Percentiles rank a stretch among this genome's conserved stretches.
Evolutionary conservation across 2,797 vertebrate species (phyloP).

Genomic region (Sebastes variabilis): DNA sequence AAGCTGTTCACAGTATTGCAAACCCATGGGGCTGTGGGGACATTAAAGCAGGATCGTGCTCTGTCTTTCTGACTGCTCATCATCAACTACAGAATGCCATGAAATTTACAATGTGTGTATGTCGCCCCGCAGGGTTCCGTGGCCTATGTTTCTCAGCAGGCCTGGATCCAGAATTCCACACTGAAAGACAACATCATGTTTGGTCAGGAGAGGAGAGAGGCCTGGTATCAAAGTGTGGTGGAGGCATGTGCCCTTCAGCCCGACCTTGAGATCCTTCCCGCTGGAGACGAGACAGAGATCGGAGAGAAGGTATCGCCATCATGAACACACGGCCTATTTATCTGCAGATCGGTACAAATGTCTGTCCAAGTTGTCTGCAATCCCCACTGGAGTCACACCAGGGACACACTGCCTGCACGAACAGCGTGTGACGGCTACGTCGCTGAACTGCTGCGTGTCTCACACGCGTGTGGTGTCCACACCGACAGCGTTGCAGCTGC

Average conservation of each 20-base stretch:
- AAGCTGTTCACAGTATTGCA: not conserved
- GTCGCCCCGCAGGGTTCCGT: slow-evolving; percentile 85
- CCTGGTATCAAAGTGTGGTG: slow-evolving; percentile 86
- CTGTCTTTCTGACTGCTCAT: not conserved
- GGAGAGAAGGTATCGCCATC: slow-evolving; percentile 90
- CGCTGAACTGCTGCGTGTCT: not conserved
- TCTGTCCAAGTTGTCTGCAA: not conserved
- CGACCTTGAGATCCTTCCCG: slow-evolving; percentile 92
- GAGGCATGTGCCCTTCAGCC: slow-evolving; percentile 91
- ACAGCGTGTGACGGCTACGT: not conserved
- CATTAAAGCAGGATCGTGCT: not conserved
- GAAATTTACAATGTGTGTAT: not conserved
- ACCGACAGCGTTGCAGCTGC: not conserved
- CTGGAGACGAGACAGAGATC: slow-evolving; percentile 92
- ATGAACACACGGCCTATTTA: not conserved
- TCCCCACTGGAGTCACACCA: not conserved
- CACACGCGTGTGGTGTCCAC: not conserved
- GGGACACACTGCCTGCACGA: not conserved
- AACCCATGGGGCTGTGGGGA: not conserved
- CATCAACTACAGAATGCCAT: not conserved
- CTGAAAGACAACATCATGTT: slow-evolving; percentile 92
- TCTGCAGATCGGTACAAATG: not conserved
- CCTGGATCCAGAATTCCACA: slow-evolving; percentile 97
- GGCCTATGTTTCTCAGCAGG: slow-evolving; percentile 95
- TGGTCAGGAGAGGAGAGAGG: slow-evolving; percentile 84